Evolutionary conservation across 2,888 invertebrate genomes (phyloP).

Genomic region (Elysia crispata): DNA sequence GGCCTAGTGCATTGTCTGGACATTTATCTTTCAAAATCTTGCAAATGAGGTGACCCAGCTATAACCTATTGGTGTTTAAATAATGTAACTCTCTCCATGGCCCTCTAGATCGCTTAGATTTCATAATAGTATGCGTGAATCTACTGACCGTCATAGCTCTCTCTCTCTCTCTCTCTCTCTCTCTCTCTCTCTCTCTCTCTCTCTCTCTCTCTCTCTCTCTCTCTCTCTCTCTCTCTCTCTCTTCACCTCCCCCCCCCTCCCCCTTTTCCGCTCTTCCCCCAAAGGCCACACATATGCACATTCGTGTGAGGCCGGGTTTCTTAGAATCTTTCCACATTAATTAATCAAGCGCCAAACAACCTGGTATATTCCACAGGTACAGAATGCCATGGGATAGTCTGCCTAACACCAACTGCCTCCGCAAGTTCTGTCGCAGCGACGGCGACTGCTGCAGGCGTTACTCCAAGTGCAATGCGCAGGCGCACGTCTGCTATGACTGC

Average conservation of each 20-base stretch:
- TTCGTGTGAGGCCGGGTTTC: too few species aligned
- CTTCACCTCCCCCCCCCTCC: background rate
- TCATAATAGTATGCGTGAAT: too few species aligned
- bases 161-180: background rate
- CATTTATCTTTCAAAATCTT: too few species aligned
- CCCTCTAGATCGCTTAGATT: too few species aligned
- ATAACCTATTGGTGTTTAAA: too few species aligned
- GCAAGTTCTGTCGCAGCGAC: slow-evolving; percentile 61
- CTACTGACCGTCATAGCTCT: too few species aligned
- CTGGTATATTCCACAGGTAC: slow-evolving; percentile 11
- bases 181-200: slow-evolving; percentile 23
- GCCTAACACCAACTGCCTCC: slow-evolving; percentile 67
- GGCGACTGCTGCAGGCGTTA: slow-evolving; percentile 69
- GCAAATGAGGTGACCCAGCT: too few species aligned
- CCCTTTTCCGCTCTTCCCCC: background rate
- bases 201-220: slow-evolving; percentile 6
- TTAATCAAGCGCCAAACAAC: too few species aligned
- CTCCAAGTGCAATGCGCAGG: slow-evolving; percentile 70
- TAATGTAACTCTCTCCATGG: too few species aligned
- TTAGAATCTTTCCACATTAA: too few species aligned
- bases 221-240: background rate
- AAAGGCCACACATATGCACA: background rate
- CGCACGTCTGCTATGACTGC: slow-evolving; percentile 72
- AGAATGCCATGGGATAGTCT: slow-evolving; percentile 69
- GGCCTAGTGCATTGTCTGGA: too few species aligned